These are phyloP conservation scores for Bactericera cockerelli DNA, from an alignment of 1,140 invertebrate genomes.

Conservation along the genomic window DNA sequence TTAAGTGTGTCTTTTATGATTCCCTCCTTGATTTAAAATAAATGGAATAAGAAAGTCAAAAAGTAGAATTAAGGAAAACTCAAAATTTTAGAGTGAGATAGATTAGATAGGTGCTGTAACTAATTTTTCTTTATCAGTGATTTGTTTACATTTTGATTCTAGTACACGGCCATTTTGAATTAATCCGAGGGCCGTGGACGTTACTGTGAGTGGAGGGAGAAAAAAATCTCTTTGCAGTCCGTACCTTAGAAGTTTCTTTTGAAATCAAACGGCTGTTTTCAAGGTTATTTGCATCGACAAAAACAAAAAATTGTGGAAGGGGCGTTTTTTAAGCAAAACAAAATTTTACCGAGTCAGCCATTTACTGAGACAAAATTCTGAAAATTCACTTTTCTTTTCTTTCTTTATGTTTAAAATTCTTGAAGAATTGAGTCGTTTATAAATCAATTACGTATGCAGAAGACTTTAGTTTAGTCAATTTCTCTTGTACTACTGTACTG, in stretches of 20 bases:
- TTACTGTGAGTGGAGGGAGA: no score
- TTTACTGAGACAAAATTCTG: slow-evolving; percentile 13
- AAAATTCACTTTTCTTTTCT: no score
- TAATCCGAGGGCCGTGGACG: no score
- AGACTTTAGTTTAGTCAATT: background rate
- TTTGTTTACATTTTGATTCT: no score
- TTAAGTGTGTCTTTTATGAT: no score
- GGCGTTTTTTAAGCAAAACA: slow-evolving; percentile 21
- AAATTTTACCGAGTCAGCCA: slow-evolving; percentile 21
- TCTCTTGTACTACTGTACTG: slow-evolving; percentile 8
- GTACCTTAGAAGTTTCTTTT: background rate
- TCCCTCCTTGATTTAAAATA: no score
- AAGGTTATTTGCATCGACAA: slow-evolving; percentile 8
- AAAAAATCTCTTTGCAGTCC: background rate
- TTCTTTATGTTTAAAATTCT: slow-evolving; percentile 12
- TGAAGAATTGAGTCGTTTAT: background rate
- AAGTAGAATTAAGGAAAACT: no score
- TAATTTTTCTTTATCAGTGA: no score
- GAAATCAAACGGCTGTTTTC: slow-evolving; percentile 4
- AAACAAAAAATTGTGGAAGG: slow-evolving; percentile 8
- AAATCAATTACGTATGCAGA: slow-evolving; percentile 16
- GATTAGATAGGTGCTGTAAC: no score
- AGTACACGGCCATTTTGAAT: no score
- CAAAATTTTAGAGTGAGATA: no score
- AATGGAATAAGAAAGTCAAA: no score